phyloP scores from a whole-genome alignment of 2,888 invertebrate genomes.

The Oeneis ivallda region DNA sequence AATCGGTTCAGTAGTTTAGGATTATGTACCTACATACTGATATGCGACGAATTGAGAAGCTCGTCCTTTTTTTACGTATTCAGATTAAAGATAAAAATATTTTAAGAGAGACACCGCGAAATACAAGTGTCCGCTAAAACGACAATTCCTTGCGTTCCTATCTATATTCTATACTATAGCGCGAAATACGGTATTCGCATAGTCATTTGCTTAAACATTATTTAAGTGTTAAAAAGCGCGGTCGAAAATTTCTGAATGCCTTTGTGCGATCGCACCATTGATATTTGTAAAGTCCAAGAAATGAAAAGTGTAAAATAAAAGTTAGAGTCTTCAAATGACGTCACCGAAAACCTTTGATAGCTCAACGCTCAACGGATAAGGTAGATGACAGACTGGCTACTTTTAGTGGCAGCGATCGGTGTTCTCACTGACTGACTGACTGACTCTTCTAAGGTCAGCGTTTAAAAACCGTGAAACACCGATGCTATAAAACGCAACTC shows the following conservation, averaged over 20 bases:
- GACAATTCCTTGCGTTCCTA: constrained; percentile 17
- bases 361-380: too few relatives aligned
- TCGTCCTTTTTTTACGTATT: background rate
- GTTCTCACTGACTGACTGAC: too few relatives aligned
- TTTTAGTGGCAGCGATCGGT: too few relatives aligned
- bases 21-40: background rate
- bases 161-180: constrained; percentile 10
- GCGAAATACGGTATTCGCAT: constrained; percentile 52
- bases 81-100: background rate
- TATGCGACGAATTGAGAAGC: background rate
- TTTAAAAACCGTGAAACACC: too few relatives aligned
- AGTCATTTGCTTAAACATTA: constrained; percentile 27
- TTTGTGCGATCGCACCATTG: constrained; percentile 22
- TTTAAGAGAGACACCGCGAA: background rate
- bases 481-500: too few relatives aligned
- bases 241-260: constrained; percentile 47
- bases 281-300: background rate
- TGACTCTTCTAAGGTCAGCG: too few relatives aligned
- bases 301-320: background rate
- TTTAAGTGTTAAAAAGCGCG: constrained; percentile 35
- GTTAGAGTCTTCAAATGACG: too few relatives aligned
- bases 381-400: too few relatives aligned
- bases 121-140: constrained; percentile 7
- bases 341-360: too few relatives aligned
- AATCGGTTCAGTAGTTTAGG: too few relatives aligned